phyloP scores from a whole-genome alignment of 2,797 vertebrate genomes.

The Molossus alvarezi region DNA sequence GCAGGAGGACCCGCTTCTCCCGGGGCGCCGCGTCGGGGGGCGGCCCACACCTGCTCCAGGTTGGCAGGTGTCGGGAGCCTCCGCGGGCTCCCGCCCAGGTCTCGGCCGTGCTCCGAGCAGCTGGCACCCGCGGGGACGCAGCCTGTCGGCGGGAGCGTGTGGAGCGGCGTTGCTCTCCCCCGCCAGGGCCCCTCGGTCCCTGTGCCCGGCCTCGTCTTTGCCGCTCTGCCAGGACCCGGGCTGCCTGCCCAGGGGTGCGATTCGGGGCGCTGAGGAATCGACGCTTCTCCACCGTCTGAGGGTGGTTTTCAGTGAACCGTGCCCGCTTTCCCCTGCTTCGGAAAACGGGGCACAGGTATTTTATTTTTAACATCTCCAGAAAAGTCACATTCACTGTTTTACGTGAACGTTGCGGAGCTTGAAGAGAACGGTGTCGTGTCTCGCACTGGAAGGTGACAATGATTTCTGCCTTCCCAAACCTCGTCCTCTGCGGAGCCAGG shows the following conservation, averaged over 20 bases:
- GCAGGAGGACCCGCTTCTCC: accelerated
- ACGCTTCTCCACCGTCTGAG: neutral
- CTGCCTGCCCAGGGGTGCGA: too few species aligned
- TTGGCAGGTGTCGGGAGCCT: neutral
- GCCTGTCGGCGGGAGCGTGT: neutral
- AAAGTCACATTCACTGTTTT: neutral
- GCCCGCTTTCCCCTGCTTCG: neutral
- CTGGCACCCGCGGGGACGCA: neutral
- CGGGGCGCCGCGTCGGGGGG: neutral
- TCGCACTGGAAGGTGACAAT: neutral
- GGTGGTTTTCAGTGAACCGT: neutral
- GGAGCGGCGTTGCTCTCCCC: neutral
- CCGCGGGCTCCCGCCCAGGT: neutral
- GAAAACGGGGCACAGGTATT: neutral
- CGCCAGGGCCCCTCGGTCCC: too few species aligned
- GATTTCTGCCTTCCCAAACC: neutral
- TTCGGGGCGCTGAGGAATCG: neutral
- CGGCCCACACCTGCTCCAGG: accelerated
- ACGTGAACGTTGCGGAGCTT: neutral
- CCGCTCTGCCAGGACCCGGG: neutral
- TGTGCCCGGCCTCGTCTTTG: neutral
- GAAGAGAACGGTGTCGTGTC: neutral
- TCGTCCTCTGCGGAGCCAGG: neutral
- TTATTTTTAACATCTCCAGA: neutral
- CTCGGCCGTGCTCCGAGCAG: neutral